Conservation (phyloP, 2,797 vertebrate species). For the Neopelma chrysocephalum region DNA sequence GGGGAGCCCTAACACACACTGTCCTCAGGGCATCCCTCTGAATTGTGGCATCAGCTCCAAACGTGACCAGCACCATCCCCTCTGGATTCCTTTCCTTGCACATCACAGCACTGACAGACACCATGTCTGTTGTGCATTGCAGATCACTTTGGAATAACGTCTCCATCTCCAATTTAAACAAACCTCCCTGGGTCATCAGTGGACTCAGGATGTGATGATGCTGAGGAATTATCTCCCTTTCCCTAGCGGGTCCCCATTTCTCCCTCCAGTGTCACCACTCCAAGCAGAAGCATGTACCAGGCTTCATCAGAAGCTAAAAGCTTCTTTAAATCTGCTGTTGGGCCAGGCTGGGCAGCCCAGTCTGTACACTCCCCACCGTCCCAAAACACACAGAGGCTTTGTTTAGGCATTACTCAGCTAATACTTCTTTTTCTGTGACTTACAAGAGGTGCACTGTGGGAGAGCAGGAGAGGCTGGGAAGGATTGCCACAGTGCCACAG, state of each 20-base stretch:
- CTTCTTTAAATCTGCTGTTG: not conserved
- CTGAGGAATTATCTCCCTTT: not conserved
- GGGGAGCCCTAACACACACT: accelerated
- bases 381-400: not conserved
- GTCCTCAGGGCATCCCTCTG: not conserved
- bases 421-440: not conserved
- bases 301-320: not conserved
- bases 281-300: not conserved
- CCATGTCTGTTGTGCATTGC: not conserved
- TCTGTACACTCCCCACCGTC: accelerated
- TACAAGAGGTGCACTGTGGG: not conserved
- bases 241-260: not conserved
- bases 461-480: not conserved
- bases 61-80: not conserved
- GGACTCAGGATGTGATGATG: not conserved
- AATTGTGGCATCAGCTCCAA: accelerated
- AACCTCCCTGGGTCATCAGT: not conserved
- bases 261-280: not conserved
- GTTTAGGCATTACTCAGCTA: not conserved
- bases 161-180: not conserved
- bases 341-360: not conserved
- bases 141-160: not conserved
- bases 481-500: not conserved
- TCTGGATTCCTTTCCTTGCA: not conserved
- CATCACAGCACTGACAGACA: not conserved